phyloP scores from a whole-genome alignment of 2,888 invertebrate genomes.

The Xanthostigma xanthostigma region DNA sequence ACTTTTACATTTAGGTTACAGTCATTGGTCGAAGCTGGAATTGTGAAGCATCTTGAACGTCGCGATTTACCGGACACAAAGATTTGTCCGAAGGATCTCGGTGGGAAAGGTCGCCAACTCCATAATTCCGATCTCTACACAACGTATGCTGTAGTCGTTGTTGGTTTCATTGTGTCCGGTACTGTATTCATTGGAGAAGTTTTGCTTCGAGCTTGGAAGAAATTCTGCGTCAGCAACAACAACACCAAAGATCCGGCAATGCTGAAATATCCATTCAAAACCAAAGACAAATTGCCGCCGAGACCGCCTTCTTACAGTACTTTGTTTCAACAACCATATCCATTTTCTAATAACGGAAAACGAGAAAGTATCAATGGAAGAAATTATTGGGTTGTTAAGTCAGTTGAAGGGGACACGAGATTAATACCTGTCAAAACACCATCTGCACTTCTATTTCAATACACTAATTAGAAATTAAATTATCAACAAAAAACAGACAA shows the following conservation, averaged over 20 bases:
- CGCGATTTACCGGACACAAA: slow-evolving; percentile 53
- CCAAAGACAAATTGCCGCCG: slow-evolving; percentile 13
- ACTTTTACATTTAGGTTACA: slow-evolving; percentile 37
- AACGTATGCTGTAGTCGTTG: slow-evolving; percentile 62
- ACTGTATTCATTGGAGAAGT: slow-evolving; percentile 53
- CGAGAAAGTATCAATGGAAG: slow-evolving; percentile 55
- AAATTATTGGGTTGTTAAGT: slow-evolving; percentile 54
- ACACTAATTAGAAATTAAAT: slow-evolving; percentile 18
- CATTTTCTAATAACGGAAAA: slow-evolving; percentile 24
- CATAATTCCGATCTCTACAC: slow-evolving; percentile 60
- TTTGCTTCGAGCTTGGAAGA: slow-evolving; percentile 8
- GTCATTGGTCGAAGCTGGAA: slow-evolving; percentile 57
- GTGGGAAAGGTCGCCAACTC: slow-evolving; percentile 63
- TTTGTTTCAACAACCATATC: slow-evolving; percentile 33
- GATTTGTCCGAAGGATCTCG: slow-evolving; percentile 69
- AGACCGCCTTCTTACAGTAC: slow-evolving; percentile 55
- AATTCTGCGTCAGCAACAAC: slow-evolving; percentile 1
- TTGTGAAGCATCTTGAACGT: slow-evolving; percentile 49
- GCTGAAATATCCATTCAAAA: not conserved
- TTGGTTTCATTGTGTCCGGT: slow-evolving; percentile 49
- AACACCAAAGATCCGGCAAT: slow-evolving; percentile 2
- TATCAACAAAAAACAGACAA: too few relatives aligned
- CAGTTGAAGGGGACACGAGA: slow-evolving; percentile 43
- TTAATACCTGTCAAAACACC: slow-evolving; percentile 60
- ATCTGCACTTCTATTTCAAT: slow-evolving; percentile 61